phyloP scores from a whole-genome alignment of 1,140 invertebrate species.

The Bathynomus jamesi region DNA sequence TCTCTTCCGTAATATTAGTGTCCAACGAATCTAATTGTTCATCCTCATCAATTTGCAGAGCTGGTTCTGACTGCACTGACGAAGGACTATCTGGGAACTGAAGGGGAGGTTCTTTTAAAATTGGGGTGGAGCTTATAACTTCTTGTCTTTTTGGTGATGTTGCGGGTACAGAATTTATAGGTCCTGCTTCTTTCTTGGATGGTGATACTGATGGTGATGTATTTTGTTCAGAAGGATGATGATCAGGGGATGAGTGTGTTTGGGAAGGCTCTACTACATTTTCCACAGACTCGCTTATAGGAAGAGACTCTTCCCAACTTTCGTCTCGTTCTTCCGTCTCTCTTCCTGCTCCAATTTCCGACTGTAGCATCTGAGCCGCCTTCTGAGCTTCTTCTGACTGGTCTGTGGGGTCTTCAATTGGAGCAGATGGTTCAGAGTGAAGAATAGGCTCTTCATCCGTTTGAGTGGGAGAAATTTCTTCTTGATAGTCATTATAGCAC shows the following conservation, averaged over 20 bases:
- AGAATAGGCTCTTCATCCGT: slow-evolving; percentile 30
- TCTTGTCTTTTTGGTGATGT: slow-evolving; percentile 1
- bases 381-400: slow-evolving; percentile 49
- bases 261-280: background rate
- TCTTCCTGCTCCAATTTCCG: slow-evolving; percentile 33
- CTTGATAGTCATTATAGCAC: slow-evolving; percentile 33
- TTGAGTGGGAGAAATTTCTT: slow-evolving; percentile 16
- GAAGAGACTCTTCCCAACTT: background rate
- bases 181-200: slow-evolving; percentile 12
- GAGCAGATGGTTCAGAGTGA: slow-evolving; percentile 46
- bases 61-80: slow-evolving; percentile 72
- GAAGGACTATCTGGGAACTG: slow-evolving; percentile 66
- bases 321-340: slow-evolving; percentile 13
- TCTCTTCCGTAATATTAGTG: background rate
- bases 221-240: background rate
- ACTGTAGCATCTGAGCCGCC: slow-evolving; percentile 39
- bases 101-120: slow-evolving; percentile 43
- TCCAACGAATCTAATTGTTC: background rate
- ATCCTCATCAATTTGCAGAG: slow-evolving; percentile 77
- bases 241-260: background rate
- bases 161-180: background rate
- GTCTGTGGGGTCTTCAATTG: slow-evolving; percentile 52
- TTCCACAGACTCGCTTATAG: background rate
- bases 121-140: slow-evolving; percentile 7
- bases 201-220: background rate